A percentile compares a stretch with the other conserved stretches of the same genome.
phyloP scores from a whole-genome alignment of 1,140 invertebrate genomes.

The Acarapis woodi region DNA sequence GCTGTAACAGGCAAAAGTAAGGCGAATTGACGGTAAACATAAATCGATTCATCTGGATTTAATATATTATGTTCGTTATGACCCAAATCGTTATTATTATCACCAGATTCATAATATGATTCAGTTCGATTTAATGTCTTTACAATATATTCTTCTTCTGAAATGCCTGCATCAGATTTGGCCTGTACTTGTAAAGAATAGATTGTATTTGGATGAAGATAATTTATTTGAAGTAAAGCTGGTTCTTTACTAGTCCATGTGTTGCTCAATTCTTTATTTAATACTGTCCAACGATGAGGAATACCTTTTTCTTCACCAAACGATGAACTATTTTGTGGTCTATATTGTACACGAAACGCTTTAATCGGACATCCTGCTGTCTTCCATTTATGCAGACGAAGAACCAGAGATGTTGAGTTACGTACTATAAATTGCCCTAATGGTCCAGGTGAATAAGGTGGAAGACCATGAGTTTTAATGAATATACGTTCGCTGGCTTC shows the following conservation, averaged over 20 bases:
- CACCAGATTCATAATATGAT: no score
- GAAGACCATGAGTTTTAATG: conserved; percentile 12
- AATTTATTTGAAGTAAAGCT: neutral
- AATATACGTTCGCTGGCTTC: conserved; percentile 28
- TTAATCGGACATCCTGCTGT: neutral
- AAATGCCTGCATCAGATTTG: conserved; percentile 22
- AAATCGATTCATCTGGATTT: neutral
- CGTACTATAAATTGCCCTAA: neutral
- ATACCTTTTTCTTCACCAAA: no score
- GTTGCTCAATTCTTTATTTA: conserved; percentile 1
- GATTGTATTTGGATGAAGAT: conserved; percentile 31
- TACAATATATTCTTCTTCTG: conserved; percentile 52
- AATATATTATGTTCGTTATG: neutral
- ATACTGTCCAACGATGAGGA: no score
- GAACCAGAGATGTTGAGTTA: neutral
- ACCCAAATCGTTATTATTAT: neutral
- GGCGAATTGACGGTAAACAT: neutral
- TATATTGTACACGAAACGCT: neutral
- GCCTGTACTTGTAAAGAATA: conserved; percentile 12
- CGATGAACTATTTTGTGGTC: neutral
- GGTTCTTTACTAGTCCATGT: neutral
- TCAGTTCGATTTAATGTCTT: conserved; percentile 21
- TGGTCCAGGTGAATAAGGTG: conserved; percentile 12
- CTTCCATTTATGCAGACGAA: conserved; percentile 1
- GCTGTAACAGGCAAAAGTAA: neutral